Evolutionary conservation across 23 tunicate genomes (phyloP), one percentile per base, ranked within the genome.

Genomic region (Phallusia fumigata): DNA sequence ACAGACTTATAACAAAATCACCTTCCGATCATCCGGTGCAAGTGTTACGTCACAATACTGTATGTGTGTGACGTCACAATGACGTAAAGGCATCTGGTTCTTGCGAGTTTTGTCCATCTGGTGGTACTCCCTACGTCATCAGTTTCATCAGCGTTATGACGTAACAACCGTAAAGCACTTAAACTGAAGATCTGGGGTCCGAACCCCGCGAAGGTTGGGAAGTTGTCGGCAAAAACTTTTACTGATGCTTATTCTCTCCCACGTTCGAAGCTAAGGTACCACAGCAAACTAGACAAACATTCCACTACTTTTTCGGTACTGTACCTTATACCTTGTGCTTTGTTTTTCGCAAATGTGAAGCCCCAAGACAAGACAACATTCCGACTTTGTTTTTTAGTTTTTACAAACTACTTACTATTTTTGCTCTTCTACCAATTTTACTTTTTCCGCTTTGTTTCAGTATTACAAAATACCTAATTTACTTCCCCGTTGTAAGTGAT

Each of bases 1-100:
- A 85, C 88, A 0, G 88, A 85, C 76, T 36, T 85, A 78, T 85
- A 85, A 75, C 69, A 58, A 6, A 18, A 6, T 21, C 15, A 21
- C 69, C 47, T 40, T 40, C 10, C 10, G 47, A 40, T 3, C 69
- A 11, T 6, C 16, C 26, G 69, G 28, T 58, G 69, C 69, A 21
- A 21, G 69, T 58, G 15, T 6, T 24, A 24, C 28, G 28, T 51
- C 15, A 15, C 15, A 51, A 51, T 18, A 18, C 58, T 15, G 18
- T 51, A 13, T 51, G 58, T 51, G 58, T 15, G 18, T 15, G 15
- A 18, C 18, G 18, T 51, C 58, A 51, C 58, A n/a, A n/a, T n/a
- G n/a, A n/a, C n/a, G n/a, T n/a, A n/a, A n/a, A n/a, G n/a, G n/a
- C n/a, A n/a, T n/a, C n/a, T n/a, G n/a, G n/a, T 51, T 51, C 15